A percentile compares a stretch with the other conserved stretches of the same genome.
phyloP scores from a whole-genome alignment of 2,888 invertebrate species.

The Ryuthela nishihirai region DNA sequence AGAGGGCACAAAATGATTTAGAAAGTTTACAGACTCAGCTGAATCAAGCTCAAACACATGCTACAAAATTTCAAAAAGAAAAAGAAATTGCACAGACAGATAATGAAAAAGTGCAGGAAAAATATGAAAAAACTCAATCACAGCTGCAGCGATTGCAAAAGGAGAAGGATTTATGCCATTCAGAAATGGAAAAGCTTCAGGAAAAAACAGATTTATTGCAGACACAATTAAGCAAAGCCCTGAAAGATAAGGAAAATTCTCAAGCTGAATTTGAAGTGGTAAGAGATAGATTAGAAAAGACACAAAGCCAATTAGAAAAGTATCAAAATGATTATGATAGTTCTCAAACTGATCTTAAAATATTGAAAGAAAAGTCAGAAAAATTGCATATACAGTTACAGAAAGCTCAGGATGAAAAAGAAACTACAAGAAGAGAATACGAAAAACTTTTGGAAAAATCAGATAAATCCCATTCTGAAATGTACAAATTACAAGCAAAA shows the following conservation, averaged over 20 bases:
- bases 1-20: constrained; percentile 83
- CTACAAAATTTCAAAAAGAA: constrained; percentile 83
- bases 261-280: constrained; percentile 80
- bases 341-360: constrained; percentile 68
- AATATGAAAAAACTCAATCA: constrained; percentile 78
- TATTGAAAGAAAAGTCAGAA: constrained; percentile 82
- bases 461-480: constrained; percentile 74
- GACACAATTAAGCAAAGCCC: constrained; percentile 73
- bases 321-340: constrained; percentile 79
- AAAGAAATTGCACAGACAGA: constrained; percentile 79
- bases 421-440: constrained; percentile 81
- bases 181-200: constrained; percentile 74
- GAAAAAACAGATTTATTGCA: constrained; percentile 77
- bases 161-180: constrained; percentile 75
- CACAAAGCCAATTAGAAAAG: constrained; percentile 47
- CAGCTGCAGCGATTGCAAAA: constrained; percentile 75
- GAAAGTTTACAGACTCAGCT: constrained; percentile 85
- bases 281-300: constrained; percentile 83
- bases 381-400: constrained; percentile 70
- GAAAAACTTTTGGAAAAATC: constrained; percentile 83
- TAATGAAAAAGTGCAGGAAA: constrained; percentile 78
- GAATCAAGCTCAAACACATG: constrained; percentile 79
- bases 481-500: constrained; percentile 81
- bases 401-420: constrained; percentile 82
- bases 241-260: constrained; percentile 77